phyloP scores from a whole-genome alignment of 2,888 invertebrate species.

The Plagodis pulveraria region DNA sequence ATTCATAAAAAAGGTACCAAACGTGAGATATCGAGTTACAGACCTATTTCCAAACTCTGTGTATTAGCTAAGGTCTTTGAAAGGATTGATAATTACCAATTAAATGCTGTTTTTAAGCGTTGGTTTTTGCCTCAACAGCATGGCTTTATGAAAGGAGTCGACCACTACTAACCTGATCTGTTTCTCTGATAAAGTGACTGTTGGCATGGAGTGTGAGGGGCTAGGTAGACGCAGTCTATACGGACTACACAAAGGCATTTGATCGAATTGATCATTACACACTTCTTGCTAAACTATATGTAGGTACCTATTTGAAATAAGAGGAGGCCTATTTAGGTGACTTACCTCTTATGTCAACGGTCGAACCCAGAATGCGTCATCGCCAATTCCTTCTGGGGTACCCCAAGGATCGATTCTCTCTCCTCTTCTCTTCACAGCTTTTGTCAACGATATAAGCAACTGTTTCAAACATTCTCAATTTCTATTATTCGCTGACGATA shows the following conservation, averaged over 20 bases:
- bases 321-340: background rate
- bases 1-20: too few relatives aligned
- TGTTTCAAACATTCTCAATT: background rate
- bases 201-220: background rate
- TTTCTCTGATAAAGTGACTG: background rate
- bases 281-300: background rate
- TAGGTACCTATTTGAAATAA: background rate
- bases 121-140: background rate
- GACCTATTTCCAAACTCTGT: too few relatives aligned
- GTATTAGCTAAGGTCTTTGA: background rate
- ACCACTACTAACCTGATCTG: background rate
- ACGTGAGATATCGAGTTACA: too few relatives aligned
- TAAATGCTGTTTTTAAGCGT: background rate
- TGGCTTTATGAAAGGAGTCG: background rate
- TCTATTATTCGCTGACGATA: background rate
- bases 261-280: background rate
- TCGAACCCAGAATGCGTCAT: background rate
- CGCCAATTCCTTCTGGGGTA: background rate
- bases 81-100: background rate
- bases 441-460: background rate
- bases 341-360: background rate
- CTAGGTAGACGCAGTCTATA: background rate
- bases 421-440: background rate
- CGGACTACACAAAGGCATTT: background rate
- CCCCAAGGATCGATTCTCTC: background rate